These are phyloP conservation scores for Aspidapion aeneum DNA, from an alignment of 2,888 invertebrate species.

Conservation along the genomic window DNA sequence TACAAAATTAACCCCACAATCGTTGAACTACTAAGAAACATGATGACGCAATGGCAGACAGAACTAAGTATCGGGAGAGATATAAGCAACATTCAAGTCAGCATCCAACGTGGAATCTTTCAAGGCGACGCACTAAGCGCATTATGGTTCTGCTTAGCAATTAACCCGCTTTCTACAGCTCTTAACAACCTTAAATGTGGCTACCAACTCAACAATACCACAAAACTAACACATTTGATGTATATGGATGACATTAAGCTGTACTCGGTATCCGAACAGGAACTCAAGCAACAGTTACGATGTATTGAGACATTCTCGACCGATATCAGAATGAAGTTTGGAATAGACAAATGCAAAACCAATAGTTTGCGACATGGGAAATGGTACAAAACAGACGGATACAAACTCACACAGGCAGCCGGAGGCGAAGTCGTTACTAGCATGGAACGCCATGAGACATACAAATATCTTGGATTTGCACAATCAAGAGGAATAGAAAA, in stretches of 20 bases:
- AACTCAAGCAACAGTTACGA: neutral
- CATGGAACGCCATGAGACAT: too few species aligned
- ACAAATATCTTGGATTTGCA: too few species aligned
- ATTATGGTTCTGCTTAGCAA: neutral
- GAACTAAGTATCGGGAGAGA: too few species aligned
- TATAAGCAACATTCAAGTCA: too few species aligned
- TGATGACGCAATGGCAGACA: constrained; percentile 6
- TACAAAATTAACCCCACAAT: neutral
- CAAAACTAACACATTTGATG: neutral
- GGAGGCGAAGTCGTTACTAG: too few species aligned
- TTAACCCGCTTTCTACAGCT: neutral
- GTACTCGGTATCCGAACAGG: neutral
- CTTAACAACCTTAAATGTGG: neutral
- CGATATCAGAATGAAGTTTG: constrained; percentile 2
- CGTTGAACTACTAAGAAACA: neutral
- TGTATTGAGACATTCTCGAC: neutral
- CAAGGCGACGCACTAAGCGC: neutral
- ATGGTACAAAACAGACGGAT: too few species aligned
- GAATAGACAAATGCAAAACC: too few species aligned
- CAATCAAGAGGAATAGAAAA: too few species aligned
- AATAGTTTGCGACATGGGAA: too few species aligned
- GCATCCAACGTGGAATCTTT: neutral
- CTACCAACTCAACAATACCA: neutral
- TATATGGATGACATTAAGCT: constrained; percentile 5
- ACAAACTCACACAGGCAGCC: too few species aligned